These are phyloP conservation scores for Lochmaea crataegi DNA, from an alignment of 2,888 invertebrate species.

Conservation along the genomic window DNA sequence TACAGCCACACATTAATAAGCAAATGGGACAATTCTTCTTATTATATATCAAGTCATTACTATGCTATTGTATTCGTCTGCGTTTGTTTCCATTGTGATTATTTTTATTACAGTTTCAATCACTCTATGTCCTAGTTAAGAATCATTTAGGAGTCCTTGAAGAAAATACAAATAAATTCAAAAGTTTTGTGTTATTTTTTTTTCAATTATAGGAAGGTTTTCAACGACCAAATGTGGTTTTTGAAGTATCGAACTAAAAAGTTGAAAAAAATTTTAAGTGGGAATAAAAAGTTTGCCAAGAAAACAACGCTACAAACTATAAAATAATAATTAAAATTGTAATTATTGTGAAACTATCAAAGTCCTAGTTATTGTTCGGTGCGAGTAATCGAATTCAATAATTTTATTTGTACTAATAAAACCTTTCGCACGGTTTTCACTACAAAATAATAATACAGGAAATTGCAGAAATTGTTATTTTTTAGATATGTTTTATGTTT, in stretches of 20 bases:
- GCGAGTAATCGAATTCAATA: background rate
- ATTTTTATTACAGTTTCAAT: background rate
- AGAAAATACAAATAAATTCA: background rate
- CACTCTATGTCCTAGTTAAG: background rate
- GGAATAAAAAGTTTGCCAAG: too few species aligned
- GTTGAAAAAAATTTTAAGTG: too few species aligned
- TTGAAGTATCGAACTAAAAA: too few species aligned
- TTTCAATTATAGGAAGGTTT: too few species aligned
- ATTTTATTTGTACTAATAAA: slow-evolving; percentile 14
- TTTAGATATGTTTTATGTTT: background rate
- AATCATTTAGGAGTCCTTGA: background rate
- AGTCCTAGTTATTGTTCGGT: background rate
- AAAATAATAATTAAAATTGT: background rate
- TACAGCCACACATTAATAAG: slow-evolving; percentile 2
- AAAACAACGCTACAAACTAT: too few species aligned
- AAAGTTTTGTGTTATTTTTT: background rate
- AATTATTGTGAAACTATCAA: background rate
- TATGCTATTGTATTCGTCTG: background rate
- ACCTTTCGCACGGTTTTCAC: slow-evolving; percentile 8
- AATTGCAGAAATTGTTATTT: slow-evolving; percentile 5
- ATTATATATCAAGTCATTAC: background rate
- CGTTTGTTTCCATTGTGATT: background rate
- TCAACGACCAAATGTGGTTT: too few species aligned
- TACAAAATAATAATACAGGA: background rate
- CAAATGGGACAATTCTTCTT: slow-evolving; percentile 7